phyloP scores from a whole-genome alignment of 2,797 vertebrate species.

The Carduelis carduelis region DNA sequence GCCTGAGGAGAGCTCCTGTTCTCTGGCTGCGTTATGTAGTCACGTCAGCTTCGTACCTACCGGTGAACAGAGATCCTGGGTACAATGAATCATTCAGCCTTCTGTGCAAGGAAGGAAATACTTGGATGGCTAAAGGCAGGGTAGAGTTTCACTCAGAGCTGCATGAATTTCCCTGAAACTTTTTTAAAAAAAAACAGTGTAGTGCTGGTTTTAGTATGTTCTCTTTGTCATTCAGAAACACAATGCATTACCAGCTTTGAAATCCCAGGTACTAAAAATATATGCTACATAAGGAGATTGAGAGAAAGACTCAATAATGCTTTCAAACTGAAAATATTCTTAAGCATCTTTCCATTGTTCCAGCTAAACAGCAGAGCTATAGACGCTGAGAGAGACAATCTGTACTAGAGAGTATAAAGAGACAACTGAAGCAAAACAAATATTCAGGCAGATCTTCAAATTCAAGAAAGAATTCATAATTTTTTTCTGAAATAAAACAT shows the following conservation, averaged over 20 bases:
- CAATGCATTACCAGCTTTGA: constrained; percentile 76
- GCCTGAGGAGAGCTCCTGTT: constrained; percentile 68
- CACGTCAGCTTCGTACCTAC: constrained; percentile 63
- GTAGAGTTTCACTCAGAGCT: constrained; percentile 72
- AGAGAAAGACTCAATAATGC: constrained; percentile 64
- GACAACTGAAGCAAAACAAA: constrained; percentile 54
- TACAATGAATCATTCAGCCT: constrained; percentile 78
- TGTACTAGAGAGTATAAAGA: constrained; percentile 26
- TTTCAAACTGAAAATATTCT: constrained; percentile 69
- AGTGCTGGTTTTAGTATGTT: constrained; percentile 72
- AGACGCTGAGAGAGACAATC: constrained; percentile 9
- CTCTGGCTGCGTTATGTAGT: constrained; percentile 51
- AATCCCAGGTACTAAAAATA: constrained; percentile 74
- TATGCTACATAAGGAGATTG: constrained; percentile 73
- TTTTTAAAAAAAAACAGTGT: constrained; percentile 69
- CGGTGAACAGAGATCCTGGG: constrained; percentile 23
- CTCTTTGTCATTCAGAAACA: constrained; percentile 78
- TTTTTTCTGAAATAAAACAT: neutral
- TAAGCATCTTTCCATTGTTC: constrained; percentile 60
- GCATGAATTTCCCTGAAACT: constrained; percentile 63
- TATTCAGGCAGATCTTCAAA: constrained; percentile 29
- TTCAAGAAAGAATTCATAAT: neutral
- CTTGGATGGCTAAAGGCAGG: constrained; percentile 65
- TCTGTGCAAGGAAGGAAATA: constrained; percentile 71
- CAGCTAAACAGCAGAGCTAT: constrained; percentile 21